Base-by-base conservation (phyloP, 2,113 vertebrate species). In the Periophthalmodon schlosseri region DNA sequence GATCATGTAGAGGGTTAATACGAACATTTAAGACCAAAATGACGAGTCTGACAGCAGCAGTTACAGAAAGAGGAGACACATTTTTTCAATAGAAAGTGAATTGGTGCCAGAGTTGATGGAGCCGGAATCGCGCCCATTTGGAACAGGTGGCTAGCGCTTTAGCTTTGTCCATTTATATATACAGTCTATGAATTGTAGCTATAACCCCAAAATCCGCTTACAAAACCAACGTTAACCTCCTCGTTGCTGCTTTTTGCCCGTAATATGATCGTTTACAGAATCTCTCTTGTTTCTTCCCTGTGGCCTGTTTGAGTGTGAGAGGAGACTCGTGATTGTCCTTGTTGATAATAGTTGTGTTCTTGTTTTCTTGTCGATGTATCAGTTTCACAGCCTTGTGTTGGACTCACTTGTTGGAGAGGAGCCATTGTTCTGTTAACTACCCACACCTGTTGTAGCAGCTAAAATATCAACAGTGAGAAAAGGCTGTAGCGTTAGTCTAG, bases 301-400 rank as follows among this genome's bases (percentile, higher is more conserved):
- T 33, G 9, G 52, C 7, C 14, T 61, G 12, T 16, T 60, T 28
- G 33, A 34, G 15, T 63, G 28, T 63, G 5, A 63, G 63, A n/a
- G 11, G 1, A 9, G 63, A 39, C 20, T 7, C 34, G 63, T 39
- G 44, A 47, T 49, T 15, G 21, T 23, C 3, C 20, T 46, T 2
- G 11, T 24, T 23, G 21, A 68, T 21, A 68, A 68, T 68, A 6
- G 46, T 44, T 24, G 44, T 49, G 14, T 68, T 24, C 39, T 54
- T 54, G 16, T 52, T 6, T 52, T 52, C 49, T n/a, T 68, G 44
- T 49, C 12, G n/a, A 7, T 24, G 66, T 46, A 46, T 68, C 66
- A 21, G 44, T 49, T 68, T 68, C 66, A 24, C 3, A 14, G 44
- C 66, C 44, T 46, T 21, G 44, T 68, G 64, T 67, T 46, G 64